Conservation (phyloP, 2,888 invertebrate genomes). For the Trissoscelio sp. region DNA sequence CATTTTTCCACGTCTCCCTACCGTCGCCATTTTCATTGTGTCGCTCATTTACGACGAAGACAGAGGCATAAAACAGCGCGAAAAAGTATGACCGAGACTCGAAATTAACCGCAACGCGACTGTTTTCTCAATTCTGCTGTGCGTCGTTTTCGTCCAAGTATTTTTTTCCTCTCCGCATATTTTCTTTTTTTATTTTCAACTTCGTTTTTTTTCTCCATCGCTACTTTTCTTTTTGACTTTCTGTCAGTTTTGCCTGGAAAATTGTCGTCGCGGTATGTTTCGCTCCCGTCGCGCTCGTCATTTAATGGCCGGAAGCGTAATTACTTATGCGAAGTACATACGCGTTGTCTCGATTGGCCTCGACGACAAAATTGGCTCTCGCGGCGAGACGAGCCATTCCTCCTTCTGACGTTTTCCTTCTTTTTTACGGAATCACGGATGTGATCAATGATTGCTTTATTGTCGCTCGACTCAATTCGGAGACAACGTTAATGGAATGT, state of each 20-base stretch:
- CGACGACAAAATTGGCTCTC: conserved; percentile 59
- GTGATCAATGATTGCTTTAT: conserved; percentile 60
- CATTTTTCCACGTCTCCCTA: conserved; percentile 16
- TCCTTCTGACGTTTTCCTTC: conserved; percentile 26
- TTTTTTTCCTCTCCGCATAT: conserved; percentile 34
- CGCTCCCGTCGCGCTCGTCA: conserved; percentile 67
- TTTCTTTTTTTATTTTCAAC: conserved; percentile 32
- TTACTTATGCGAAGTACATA: conserved; percentile 76
- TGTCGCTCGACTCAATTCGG: conserved; percentile 50
- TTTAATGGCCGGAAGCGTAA: conserved; percentile 80
- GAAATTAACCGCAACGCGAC: conserved; percentile 71
- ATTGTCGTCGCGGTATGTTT: conserved; percentile 27
- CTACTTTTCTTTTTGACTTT: conserved; percentile 44
- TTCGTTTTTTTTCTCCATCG: neutral
- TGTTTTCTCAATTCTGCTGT: conserved; percentile 66
- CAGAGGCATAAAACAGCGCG: conserved; percentile 49
- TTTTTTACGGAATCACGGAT: conserved; percentile 50
- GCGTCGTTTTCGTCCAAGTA: conserved; percentile 26
- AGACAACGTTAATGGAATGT: conserved; percentile 51
- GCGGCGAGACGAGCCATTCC: conserved; percentile 26
- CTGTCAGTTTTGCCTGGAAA: conserved; percentile 54
- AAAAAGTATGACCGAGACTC: conserved; percentile 63
- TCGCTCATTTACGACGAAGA: conserved; percentile 63
- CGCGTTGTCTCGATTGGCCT: conserved; percentile 62
- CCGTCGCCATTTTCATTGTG: conserved; percentile 56